Evolutionary conservation across 2,797 vertebrate species (phyloP).

Genomic region (Oryzias dopingdopingensis): DNA sequence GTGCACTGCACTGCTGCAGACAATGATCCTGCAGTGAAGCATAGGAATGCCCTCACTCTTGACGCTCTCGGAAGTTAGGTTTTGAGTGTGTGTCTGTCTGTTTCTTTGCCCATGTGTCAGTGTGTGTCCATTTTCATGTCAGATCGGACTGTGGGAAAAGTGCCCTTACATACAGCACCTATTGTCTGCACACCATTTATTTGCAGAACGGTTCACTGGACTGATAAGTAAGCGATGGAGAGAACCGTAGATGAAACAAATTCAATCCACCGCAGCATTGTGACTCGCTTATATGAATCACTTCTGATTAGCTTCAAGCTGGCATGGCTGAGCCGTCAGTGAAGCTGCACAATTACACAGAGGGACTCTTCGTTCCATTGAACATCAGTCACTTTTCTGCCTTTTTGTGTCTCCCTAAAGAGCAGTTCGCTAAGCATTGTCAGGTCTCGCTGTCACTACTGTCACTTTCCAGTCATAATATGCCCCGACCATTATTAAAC

Average conservation of each 20-base stretch:
- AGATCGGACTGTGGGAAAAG: conserved; percentile 78
- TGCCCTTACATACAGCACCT: conserved; percentile 60
- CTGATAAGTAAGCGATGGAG: conserved; percentile 67
- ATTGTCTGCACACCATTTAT: conserved; percentile 67
- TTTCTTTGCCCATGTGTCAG: conserved; percentile 68
- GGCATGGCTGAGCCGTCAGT: conserved; percentile 52
- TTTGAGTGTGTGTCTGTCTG: conserved; percentile 67
- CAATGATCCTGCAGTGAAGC: conserved; percentile 64
- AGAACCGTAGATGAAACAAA: conserved; percentile 74
- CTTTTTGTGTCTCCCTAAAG: conserved; percentile 35
- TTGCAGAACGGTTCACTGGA: conserved; percentile 51
- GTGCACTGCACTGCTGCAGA: conserved; percentile 52
- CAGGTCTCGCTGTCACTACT: conserved; percentile 60
- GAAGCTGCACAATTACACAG: conserved; percentile 44
- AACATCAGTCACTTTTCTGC: conserved; percentile 47
- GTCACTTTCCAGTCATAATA: conserved; percentile 63
- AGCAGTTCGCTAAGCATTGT: conserved; percentile 47
- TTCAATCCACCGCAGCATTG: conserved; percentile 65
- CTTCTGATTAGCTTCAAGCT: conserved; percentile 76
- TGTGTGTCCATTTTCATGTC: conserved; percentile 74
- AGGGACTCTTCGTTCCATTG: conserved; percentile 49
- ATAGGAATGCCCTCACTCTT: conserved; percentile 73
- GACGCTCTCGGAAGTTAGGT: conserved; percentile 72
- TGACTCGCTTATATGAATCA: conserved; percentile 72
- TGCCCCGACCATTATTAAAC: conserved; percentile 77